phyloP scores from a whole-genome alignment of 1,140 invertebrate genomes.

The Euwallacea similis region DNA sequence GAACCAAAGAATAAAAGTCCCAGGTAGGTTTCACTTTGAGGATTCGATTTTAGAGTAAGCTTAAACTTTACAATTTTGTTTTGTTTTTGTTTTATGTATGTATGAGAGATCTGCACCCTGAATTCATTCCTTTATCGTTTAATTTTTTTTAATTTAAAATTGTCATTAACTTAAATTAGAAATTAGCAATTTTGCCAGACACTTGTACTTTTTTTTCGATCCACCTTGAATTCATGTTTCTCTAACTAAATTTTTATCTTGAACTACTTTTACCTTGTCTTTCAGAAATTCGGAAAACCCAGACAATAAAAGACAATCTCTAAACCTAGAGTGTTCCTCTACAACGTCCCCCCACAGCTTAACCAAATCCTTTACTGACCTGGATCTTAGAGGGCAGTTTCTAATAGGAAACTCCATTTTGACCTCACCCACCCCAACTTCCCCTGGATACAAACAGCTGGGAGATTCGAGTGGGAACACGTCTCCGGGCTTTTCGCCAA shows the following conservation, averaged over 20 bases:
- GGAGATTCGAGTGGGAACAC: slow-evolving; percentile 48
- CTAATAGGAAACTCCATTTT: slow-evolving; percentile 34
- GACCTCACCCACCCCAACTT: slow-evolving; percentile 47
- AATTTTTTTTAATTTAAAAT: neutral
- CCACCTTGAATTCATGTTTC: no score
- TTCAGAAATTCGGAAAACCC: slow-evolving; percentile 46
- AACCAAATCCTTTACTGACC: slow-evolving; percentile 48
- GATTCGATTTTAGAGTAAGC: neutral
- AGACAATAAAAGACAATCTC: slow-evolving; percentile 47
- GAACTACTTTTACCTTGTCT: no score
- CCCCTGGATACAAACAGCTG: slow-evolving; percentile 48
- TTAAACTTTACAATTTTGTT: neutral
- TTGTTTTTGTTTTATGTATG: neutral
- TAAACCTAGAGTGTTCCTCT: slow-evolving; percentile 37
- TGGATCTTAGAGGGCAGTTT: slow-evolving; percentile 41
- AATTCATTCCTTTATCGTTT: slow-evolving; percentile 1
- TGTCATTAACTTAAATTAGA: no score
- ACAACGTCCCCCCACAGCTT: slow-evolving; percentile 8
- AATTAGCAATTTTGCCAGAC: no score
- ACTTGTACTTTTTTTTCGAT: no score
- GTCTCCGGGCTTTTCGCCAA: slow-evolving; percentile 43
- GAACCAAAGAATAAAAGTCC: slow-evolving; percentile 52
- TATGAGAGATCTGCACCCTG: no score
- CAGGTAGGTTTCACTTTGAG: slow-evolving; percentile 7
- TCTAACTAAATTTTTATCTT: no score